A percentile compares a stretch with the other conserved stretches of the same genome.
These are phyloP conservation scores for Leptinotarsa undecemlineata DNA, from an alignment of 1,140 invertebrate species.

Conservation along the genomic window DNA sequence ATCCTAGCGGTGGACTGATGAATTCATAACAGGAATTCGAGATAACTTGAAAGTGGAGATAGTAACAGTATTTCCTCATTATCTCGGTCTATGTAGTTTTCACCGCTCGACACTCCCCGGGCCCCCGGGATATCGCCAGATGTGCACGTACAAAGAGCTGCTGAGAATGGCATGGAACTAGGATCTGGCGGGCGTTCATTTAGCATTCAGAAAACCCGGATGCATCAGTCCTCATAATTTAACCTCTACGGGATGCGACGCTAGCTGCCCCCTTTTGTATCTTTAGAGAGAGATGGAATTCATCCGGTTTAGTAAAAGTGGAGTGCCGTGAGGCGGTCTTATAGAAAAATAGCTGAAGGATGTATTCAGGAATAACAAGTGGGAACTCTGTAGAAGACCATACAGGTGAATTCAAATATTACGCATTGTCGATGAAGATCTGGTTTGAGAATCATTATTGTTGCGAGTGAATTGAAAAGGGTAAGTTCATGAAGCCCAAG, in stretches of 20 bases:
- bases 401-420: too few species aligned
- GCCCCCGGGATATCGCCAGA: neutral
- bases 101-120: neutral
- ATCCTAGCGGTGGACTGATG: neutral
- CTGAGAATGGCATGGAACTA: neutral
- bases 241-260: constrained; percentile 25
- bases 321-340: too few species aligned
- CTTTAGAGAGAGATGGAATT: neutral
- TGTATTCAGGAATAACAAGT: too few species aligned
- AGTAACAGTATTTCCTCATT: neutral
- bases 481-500: too few species aligned
- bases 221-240: constrained; percentile 31
- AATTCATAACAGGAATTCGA: neutral
- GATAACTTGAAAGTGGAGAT: neutral
- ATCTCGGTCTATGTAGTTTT: neutral
- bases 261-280: neutral
- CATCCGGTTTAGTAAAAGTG: neutral
- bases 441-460: too few species aligned
- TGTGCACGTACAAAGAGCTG: neutral
- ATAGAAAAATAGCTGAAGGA: too few species aligned
- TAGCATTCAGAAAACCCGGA: constrained; percentile 33
- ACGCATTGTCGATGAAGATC: too few species aligned
- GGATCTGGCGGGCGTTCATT: constrained; percentile 24
- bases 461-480: too few species aligned
- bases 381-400: too few species aligned